Conservation (phyloP, 2,888 invertebrate species). For the Euzetes globulus region DNA sequence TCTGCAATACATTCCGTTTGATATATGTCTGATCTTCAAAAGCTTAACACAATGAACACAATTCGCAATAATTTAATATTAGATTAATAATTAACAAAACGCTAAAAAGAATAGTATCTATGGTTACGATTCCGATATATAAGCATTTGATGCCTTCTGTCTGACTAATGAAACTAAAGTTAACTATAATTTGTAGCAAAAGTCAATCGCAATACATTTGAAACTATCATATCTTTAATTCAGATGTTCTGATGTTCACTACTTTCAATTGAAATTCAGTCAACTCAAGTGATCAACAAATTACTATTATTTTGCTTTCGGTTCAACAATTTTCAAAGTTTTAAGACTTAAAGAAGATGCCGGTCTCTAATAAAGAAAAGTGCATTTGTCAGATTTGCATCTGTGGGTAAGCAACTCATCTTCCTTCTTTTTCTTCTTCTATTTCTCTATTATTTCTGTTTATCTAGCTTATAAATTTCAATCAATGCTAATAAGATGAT, state of each 20-base stretch:
- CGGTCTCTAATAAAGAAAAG: constrained; percentile 20
- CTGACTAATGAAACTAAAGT: not conserved
- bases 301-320: not conserved
- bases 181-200: not conserved
- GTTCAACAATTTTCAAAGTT: not conserved
- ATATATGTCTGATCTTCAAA: constrained; percentile 1
- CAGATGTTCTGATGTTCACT: not conserved
- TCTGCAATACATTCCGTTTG: not conserved
- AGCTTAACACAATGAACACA: not conserved
- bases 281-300: not conserved
- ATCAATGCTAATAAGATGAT: too few species aligned
- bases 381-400: constrained; percentile 36
- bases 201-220: too few species aligned
- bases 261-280: not conserved
- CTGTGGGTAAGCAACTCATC: constrained; percentile 31
- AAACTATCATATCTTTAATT: not conserved
- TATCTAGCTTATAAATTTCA: too few species aligned
- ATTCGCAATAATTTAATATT: not conserved
- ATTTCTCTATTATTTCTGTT: too few species aligned
- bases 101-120: not conserved
- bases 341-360: constrained; percentile 2
- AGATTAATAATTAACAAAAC: constrained; percentile 9
- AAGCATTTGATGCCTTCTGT: not conserved
- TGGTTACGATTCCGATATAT: constrained; percentile 6
- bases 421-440: not conserved